Conservation (phyloP, 1,140 invertebrate species). For the Caerostris darwini region DNA sequence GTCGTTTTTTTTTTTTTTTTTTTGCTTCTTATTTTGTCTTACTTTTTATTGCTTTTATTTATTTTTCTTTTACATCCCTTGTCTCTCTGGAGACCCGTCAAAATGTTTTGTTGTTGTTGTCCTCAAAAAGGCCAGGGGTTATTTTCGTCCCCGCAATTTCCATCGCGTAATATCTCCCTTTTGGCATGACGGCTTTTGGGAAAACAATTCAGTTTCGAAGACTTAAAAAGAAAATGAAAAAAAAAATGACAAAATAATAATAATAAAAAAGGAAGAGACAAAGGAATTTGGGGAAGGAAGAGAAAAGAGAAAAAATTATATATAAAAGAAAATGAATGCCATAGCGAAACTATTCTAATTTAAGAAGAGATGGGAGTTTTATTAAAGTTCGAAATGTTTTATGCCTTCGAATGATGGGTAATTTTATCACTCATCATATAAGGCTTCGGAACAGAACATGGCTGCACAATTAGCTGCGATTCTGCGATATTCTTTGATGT, state of each 20-base stretch:
- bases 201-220: constrained; percentile 27
- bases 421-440: constrained; percentile 31
- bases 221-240: neutral
- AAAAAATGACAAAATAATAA: neutral
- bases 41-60: neutral
- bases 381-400: constrained; percentile 30
- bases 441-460: neutral
- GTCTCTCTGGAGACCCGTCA: neutral
- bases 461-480: neutral
- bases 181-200: constrained; percentile 40
- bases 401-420: constrained; percentile 22
- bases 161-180: constrained; percentile 41
- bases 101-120: constrained; percentile 22
- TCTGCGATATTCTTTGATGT: too few relatives aligned
- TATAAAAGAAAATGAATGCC: neutral
- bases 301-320: neutral
- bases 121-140: constrained; percentile 1
- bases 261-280: neutral
- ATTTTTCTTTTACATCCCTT: neutral
- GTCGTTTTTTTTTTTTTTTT: neutral
- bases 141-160: constrained; percentile 32
- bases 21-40: neutral
- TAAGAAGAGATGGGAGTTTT: constrained; percentile 37
- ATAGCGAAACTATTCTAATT: constrained; percentile 17
- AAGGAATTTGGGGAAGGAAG: neutral